Conservation (phyloP, 2,113 vertebrate species). For the Hemiscyllium ocellatum region DNA sequence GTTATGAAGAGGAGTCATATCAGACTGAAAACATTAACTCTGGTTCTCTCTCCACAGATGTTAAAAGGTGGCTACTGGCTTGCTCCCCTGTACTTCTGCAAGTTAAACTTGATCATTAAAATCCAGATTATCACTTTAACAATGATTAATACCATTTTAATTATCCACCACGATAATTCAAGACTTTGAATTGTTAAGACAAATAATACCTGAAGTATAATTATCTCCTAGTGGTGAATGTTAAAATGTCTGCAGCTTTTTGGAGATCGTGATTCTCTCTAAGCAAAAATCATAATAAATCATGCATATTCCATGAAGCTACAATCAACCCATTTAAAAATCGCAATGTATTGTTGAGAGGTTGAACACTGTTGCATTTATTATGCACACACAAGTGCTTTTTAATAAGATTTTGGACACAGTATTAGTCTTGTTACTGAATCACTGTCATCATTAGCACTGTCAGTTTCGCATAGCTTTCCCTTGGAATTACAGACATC, state of each 20-base stretch:
- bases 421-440: not conserved
- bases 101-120: not conserved
- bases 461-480: not conserved
- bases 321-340: not conserved
- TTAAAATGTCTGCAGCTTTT: slow-evolving; percentile 1
- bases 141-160: slow-evolving; percentile 1
- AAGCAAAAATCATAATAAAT: not conserved
- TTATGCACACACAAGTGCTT: not conserved
- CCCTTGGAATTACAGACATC: not conserved
- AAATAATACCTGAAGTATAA: not conserved
- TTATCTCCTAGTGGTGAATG: not conserved
- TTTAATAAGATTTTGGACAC: slow-evolving; percentile 1
- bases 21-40: too few relatives aligned
- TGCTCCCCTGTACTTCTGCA: not conserved
- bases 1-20: too few relatives aligned
- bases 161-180: slow-evolving; percentile 4
- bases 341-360: not conserved
- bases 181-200: not conserved
- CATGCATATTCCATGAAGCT: not conserved
- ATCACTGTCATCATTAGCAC: not conserved
- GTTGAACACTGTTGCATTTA: not conserved
- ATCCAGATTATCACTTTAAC: not conserved
- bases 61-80: too few relatives aligned
- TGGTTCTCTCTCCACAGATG: too few relatives aligned
- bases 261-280: not conserved